phyloP scores from a whole-genome alignment of 2,797 vertebrate species.

The Typhlichthys eigenmanni region DNA sequence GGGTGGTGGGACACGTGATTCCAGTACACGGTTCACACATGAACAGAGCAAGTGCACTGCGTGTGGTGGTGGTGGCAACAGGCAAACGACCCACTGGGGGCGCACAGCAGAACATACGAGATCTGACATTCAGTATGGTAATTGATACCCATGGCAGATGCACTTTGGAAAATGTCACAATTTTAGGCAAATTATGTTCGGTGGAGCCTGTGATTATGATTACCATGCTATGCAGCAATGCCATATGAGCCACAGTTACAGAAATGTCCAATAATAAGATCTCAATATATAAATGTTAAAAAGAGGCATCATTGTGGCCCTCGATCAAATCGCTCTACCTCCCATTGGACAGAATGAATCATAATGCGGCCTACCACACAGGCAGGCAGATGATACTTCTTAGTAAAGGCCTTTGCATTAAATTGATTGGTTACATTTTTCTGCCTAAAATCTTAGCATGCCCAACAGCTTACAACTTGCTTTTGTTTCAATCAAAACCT shows the following conservation, averaged over 20 bases:
- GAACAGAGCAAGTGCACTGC: conserved; percentile 52
- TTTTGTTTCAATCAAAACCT: no score
- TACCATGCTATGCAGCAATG: not conserved
- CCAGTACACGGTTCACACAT: conserved; percentile 56
- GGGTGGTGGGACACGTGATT: conserved; percentile 75
- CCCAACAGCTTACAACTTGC: no score
- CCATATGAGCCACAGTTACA: conserved; percentile 10
- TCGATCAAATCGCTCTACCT: no score
- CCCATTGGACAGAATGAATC: no score
- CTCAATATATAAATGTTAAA: no score
- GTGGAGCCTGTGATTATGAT: not conserved
- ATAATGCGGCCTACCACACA: no score
- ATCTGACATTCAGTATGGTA: conserved; percentile 47
- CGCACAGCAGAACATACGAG: conserved; percentile 6
- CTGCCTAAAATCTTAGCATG: no score
- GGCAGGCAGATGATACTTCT: no score
- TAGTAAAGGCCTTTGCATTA: no score
- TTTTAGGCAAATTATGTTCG: conserved; percentile 38
- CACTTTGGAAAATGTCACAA: conserved; percentile 32
- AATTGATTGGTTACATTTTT: no score
- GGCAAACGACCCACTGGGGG: not conserved
- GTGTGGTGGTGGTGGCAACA: not conserved
- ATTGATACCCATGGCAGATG: conserved; percentile 46
- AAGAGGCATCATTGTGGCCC: no score
- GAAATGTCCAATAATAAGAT: no score